Conservation (phyloP, 2,113 vertebrate genomes). For the Pogonocichla stellata region DNA sequence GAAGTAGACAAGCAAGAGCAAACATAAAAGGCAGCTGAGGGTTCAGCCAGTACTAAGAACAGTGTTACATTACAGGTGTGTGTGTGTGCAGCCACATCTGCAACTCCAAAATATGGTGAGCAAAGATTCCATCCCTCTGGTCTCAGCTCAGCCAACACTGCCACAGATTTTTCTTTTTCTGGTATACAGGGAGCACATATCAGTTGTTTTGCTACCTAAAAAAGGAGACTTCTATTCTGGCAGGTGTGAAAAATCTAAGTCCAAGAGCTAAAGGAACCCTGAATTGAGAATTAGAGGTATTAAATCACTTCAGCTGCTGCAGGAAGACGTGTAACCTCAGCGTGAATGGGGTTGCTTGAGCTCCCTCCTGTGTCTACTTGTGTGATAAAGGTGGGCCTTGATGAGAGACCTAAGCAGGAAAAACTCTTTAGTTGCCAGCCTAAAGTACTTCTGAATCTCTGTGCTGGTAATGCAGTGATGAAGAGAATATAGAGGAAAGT, state of each 20-base stretch:
- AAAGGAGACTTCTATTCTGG: background rate
- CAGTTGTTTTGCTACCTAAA: background rate
- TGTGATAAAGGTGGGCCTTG: constrained; percentile 41
- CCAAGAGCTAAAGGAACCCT: background rate
- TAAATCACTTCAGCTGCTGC: background rate
- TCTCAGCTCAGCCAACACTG: background rate
- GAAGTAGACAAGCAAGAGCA: background rate
- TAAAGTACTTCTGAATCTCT: background rate
- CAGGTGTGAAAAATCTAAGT: background rate
- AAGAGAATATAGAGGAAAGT: background rate
- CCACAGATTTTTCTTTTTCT: background rate
- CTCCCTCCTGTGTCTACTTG: constrained; percentile 65
- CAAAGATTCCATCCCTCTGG: background rate
- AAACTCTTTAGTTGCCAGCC: background rate
- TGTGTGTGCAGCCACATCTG: background rate
- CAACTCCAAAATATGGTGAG: background rate
- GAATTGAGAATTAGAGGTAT: background rate
- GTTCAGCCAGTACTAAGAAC: background rate
- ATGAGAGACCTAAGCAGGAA: background rate
- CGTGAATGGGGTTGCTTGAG: constrained; percentile 55
- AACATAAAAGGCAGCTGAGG: background rate
- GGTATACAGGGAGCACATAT: background rate
- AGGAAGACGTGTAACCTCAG: background rate
- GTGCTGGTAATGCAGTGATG: background rate
- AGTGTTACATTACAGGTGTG: background rate